Evolutionary conservation across 2,888 invertebrate species (phyloP).

Genomic region (Andrena bicolor): DNA sequence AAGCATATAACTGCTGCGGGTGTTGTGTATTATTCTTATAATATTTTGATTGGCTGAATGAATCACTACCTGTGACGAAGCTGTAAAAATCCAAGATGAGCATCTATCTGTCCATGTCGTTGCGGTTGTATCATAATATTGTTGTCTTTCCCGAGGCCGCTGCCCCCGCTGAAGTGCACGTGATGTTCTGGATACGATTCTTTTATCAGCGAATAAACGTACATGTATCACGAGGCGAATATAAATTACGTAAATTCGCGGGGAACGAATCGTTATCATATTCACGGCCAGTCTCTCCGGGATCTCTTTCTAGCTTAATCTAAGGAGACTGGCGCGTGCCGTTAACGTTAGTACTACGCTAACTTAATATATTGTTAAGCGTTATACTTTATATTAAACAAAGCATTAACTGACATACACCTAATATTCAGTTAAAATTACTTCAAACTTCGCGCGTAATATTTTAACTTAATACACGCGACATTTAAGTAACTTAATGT

Average conservation of each 20-base stretch:
- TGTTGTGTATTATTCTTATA: background rate
- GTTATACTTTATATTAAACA: background rate
- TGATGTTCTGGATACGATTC: conserved; percentile 76
- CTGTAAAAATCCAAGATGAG: conserved; percentile 80
- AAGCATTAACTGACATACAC: background rate
- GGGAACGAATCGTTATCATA: background rate
- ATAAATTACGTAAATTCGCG: background rate
- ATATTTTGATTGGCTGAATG: background rate
- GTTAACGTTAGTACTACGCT: background rate
- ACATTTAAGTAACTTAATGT: background rate
- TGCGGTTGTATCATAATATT: conserved; percentile 82
- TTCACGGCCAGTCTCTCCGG: background rate
- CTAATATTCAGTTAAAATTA: background rate
- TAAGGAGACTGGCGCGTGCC: background rate
- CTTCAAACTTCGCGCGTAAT: background rate
- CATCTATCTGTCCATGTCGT: conserved; percentile 81
- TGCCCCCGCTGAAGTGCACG: conserved; percentile 81
- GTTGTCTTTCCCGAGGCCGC: conserved; percentile 79
- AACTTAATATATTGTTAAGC: background rate
- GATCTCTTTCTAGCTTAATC: conserved; percentile 7
- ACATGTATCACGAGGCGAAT: background rate
- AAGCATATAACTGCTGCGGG: background rate
- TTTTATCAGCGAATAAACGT: conserved; percentile 4
- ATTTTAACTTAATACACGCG: background rate
- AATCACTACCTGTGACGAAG: conserved; percentile 77